phyloP scores from a whole-genome alignment of 2,113 vertebrate genomes.

The Xenopus borealis region DNA sequence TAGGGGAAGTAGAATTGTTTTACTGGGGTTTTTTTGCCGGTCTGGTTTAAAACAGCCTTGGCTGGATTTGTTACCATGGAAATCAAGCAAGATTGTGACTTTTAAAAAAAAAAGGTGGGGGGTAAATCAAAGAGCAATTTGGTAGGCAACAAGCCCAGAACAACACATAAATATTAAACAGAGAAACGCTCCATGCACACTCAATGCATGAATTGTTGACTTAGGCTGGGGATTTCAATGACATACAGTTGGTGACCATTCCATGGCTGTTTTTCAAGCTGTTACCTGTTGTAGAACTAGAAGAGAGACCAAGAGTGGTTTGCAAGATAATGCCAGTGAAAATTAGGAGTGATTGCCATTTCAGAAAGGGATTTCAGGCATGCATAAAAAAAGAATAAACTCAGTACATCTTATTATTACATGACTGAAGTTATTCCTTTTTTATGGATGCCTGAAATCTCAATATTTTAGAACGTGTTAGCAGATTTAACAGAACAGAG shows the following conservation, averaged over 20 bases:
- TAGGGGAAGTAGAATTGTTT: background rate
- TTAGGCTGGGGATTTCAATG: slow-evolving; percentile 28
- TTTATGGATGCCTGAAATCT: too few relatives aligned
- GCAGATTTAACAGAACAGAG: too few relatives aligned
- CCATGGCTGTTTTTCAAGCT: slow-evolving; percentile 25
- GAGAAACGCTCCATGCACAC: background rate
- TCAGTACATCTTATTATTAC: too few relatives aligned
- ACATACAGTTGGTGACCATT: slow-evolving; percentile 25
- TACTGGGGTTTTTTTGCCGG: background rate
- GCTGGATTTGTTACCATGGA: slow-evolving; percentile 37
- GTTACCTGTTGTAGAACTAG: slow-evolving; percentile 17
- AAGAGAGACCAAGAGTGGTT: background rate
- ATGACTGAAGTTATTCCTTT: too few relatives aligned
- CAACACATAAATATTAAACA: slow-evolving; percentile 37
- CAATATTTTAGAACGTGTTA: too few relatives aligned
- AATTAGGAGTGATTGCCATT: background rate
- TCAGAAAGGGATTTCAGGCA: background rate
- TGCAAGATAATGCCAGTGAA: slow-evolving; percentile 11
- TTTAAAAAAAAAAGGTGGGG: background rate
- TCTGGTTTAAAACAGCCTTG: slow-evolving; percentile 1
- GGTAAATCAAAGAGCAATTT: slow-evolving; percentile 29
- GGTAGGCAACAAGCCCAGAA: slow-evolving; percentile 25
- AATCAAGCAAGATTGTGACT: slow-evolving; percentile 26
- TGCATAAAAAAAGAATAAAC: slow-evolving; percentile 1
- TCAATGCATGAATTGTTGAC: slow-evolving; percentile 28